Evolutionary conservation across 2,888 invertebrate genomes (phyloP).

Genomic region (Teleiodes luculella): DNA sequence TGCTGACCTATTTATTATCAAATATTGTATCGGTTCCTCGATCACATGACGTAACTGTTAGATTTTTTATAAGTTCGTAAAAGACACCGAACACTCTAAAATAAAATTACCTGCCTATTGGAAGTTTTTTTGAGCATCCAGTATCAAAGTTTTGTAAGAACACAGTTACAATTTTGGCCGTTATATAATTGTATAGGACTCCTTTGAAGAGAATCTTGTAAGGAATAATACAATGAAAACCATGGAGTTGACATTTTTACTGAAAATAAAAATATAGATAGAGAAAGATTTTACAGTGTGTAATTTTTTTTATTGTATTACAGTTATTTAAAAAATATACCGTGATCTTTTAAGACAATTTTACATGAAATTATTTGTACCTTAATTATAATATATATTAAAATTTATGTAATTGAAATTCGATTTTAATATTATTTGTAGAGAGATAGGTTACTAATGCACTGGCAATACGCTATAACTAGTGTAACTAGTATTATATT

Average conservation of each 20-base stretch:
- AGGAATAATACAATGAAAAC: slow-evolving; percentile 34
- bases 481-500: too few relatives aligned
- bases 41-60: slow-evolving; percentile 57
- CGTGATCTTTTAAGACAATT: too few relatives aligned
- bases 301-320: too few relatives aligned
- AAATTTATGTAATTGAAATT: too few relatives aligned
- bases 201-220: slow-evolving; percentile 56
- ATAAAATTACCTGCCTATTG: slow-evolving; percentile 76
- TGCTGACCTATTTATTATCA: slow-evolving; percentile 73
- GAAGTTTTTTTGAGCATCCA: slow-evolving; percentile 52
- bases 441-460: too few relatives aligned
- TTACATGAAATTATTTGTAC: too few relatives aligned
- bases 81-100: slow-evolving; percentile 58
- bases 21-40: slow-evolving; percentile 47
- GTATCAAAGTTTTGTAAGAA: slow-evolving; percentile 62
- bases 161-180: slow-evolving; percentile 78
- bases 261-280: too few relatives aligned
- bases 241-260: slow-evolving; percentile 31
- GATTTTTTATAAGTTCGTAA: slow-evolving; percentile 54
- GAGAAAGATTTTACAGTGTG: too few relatives aligned
- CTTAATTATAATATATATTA: too few relatives aligned
- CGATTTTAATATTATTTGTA: too few relatives aligned
- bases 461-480: too few relatives aligned
- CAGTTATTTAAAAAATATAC: too few relatives aligned
- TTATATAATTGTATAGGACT: slow-evolving; percentile 79